Conservation (phyloP, 2,888 invertebrate genomes). For the Napeogenes inachia region DNA sequence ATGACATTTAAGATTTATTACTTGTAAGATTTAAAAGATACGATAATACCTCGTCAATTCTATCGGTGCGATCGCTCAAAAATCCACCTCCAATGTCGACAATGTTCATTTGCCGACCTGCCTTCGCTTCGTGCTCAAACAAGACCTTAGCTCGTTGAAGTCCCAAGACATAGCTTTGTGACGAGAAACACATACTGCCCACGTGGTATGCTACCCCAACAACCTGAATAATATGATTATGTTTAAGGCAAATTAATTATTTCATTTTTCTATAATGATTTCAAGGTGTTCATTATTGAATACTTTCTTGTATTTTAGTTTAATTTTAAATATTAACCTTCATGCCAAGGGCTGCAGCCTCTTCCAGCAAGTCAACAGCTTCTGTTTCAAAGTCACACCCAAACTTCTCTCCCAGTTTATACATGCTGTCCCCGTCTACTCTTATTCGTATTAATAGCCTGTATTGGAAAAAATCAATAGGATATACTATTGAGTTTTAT, state of each 20-base stretch:
- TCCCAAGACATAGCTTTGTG: constrained; percentile 38
- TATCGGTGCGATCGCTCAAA: constrained; percentile 23
- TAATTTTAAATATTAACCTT: not conserved
- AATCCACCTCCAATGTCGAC: constrained; percentile 49
- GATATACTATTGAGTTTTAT: no score
- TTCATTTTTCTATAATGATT: no score
- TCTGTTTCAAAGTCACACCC: constrained; percentile 46
- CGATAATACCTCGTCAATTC: not conserved
- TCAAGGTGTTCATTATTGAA: no score
- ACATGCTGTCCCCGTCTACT: constrained; percentile 38
- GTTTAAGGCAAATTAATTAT: no score
- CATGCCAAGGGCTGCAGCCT: constrained; percentile 36
- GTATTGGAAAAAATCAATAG: not conserved
- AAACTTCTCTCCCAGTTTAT: constrained; percentile 42
- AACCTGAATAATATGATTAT: constrained; percentile 33
- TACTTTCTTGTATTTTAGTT: no score
- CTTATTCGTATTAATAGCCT: constrained; percentile 39
- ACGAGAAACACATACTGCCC: constrained; percentile 40
- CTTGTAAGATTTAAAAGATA: no score
- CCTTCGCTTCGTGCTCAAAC: constrained; percentile 42
- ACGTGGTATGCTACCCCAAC: constrained; percentile 48
- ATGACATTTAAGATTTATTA: no score
- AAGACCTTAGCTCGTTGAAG: constrained; percentile 37
- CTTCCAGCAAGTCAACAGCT: constrained; percentile 40
- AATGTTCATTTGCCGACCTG: constrained; percentile 43